Evolutionary conservation across 2,113 vertebrate species (phyloP).

Genomic region (Menura novaehollandiae): DNA sequence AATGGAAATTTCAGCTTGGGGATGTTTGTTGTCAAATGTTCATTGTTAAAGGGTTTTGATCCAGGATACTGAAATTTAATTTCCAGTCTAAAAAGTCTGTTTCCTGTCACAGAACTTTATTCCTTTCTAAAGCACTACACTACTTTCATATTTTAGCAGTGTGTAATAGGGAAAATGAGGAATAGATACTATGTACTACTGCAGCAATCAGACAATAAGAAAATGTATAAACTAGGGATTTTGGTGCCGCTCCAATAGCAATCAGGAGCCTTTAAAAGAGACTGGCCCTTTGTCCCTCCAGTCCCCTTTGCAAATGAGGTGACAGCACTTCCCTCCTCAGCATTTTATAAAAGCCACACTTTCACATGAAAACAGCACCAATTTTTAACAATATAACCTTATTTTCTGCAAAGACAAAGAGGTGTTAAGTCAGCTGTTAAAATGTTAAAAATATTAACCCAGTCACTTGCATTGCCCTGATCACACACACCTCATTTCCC

Average conservation of each 20-base stretch:
- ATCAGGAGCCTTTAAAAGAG: not conserved
- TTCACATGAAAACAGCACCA: not conserved
- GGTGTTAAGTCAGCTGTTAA: not conserved
- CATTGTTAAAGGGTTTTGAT: not conserved
- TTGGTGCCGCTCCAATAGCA: not conserved
- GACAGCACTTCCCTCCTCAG: not conserved
- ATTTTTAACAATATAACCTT: not conserved
- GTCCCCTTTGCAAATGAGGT: not conserved
- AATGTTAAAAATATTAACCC: not conserved
- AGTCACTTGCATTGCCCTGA: not conserved
- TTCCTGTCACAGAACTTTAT: not conserved
- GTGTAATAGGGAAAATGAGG: not conserved
- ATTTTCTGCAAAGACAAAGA: not conserved
- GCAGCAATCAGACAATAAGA: not conserved
- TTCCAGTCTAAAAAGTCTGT: not conserved
- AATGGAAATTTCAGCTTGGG: not conserved
- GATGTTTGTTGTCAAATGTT: not conserved
- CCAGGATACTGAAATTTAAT: not conserved
- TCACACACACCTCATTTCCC: not conserved
- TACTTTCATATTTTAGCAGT: not conserved
- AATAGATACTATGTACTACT: not conserved
- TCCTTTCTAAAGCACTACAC: not conserved
- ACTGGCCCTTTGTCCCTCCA: not conserved
- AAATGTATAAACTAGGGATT: not conserved
- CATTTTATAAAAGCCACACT: not conserved